Evolutionary conservation across 2,113 vertebrate genomes (phyloP), one percentile per base, ranked within the genome.

Genomic region (Ursus arctos): DNA sequence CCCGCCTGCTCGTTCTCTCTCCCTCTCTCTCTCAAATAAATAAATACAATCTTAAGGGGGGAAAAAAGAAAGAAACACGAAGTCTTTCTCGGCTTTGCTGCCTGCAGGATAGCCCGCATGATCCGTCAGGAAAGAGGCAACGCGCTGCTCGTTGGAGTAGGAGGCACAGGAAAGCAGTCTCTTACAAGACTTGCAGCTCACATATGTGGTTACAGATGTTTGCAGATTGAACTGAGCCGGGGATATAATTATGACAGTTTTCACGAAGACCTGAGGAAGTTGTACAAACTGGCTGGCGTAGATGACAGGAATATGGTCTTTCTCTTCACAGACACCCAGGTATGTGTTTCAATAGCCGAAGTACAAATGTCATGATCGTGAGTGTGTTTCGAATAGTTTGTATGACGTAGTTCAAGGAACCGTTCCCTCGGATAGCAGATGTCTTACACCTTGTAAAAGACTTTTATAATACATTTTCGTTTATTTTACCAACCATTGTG

Each of bases 301-400:
- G 99, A 99, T 43, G 99, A 99, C 84, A 99, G 98, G 92, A 98
- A 99, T 94, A 99, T 99, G 98, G 99, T 99, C 91, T 99, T 99
- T 96, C 99, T 99, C 80, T 99, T 99, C 98, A 99, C 99, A 0
- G 99, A 99, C 88, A 99, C 99, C 43, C 99, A 99, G 99, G 99
- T 99, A 98, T 26, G 0, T 31, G 67, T 74, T 95, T 55, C 84
- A 72, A 72, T 18, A 47, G n/a, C 24, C 63, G 67, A 47, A 22
- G 6, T 61, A 33, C 74, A 40, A 93, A 26, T 43, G 4, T 51
- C 71, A 33, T 18, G 61, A 7, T 77, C 24, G 10, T 1, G 0
- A 16, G 11, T 80, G 24, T 82, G 57, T 81, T 94, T 43, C 7
- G 4, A 74, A 71, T 13, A 19, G 69, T 87, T 55, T 74, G 9